phyloP scores from a whole-genome alignment of 2,888 invertebrate genomes.

The Baccha elongata region DNA sequence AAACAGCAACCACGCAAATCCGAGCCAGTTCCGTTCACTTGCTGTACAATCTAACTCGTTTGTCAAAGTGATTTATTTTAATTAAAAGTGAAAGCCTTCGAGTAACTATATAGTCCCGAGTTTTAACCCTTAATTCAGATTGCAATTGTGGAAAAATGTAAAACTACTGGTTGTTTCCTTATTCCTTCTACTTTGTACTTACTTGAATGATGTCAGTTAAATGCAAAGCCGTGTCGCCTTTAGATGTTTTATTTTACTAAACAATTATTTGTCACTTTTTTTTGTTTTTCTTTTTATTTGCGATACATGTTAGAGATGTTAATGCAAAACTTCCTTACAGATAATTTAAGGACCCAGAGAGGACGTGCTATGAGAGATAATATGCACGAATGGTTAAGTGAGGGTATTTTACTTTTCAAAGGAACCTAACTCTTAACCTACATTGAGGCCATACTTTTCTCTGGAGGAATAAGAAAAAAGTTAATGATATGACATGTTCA shows the following conservation, averaged over 20 bases:
- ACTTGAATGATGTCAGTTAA: conserved; percentile 24
- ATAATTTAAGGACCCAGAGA: conserved; percentile 26
- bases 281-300: conserved; percentile 14
- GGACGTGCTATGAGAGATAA: conserved; percentile 5
- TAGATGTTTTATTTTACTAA: conserved; percentile 18
- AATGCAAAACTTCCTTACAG: conserved; percentile 40
- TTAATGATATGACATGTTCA: conserved; percentile 12
- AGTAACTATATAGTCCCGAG: background rate
- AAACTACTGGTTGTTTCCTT: conserved; percentile 5
- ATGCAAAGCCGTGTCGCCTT: conserved; percentile 6
- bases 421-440: conserved; percentile 7
- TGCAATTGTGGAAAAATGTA: conserved; percentile 32
- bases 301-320: conserved; percentile 40
- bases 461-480: background rate
- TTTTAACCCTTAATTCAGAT: conserved; percentile 42
- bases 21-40: background rate
- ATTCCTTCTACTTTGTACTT: conserved; percentile 13
- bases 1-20: conserved; percentile 35
- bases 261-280: conserved; percentile 14
- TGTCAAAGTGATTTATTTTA: conserved; percentile 49
- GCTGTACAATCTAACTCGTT: conserved; percentile 1
- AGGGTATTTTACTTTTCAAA: conserved; percentile 17
- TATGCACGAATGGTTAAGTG: conserved; percentile 30
- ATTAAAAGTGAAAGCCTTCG: conserved; percentile 64
- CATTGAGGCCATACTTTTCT: background rate